Evolutionary conservation across 2,888 invertebrate genomes (phyloP).

Genomic region (Nomada hirtipes): DNA sequence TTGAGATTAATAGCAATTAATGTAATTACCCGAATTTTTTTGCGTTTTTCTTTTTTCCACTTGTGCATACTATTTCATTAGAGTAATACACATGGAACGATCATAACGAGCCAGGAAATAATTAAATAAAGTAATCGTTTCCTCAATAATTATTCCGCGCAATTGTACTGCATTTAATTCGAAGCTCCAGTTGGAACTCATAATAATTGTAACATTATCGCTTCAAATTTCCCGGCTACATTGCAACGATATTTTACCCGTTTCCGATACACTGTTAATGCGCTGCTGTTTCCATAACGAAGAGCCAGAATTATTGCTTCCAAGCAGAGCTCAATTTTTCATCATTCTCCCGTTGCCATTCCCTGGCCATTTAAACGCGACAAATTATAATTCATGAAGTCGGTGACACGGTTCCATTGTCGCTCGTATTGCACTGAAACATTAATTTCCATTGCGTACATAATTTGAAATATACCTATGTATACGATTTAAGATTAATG

Average conservation of each 20-base stretch:
- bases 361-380: not conserved
- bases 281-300: constrained; percentile 41
- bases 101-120: no score
- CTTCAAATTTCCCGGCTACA: not conserved
- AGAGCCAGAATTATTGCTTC: constrained; percentile 13
- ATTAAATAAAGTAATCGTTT: no score
- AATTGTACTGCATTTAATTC: no score
- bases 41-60: no score
- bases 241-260: no score
- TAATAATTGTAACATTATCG: not conserved
- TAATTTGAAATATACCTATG: not conserved
- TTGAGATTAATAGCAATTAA: no score
- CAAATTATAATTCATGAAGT: constrained; percentile 50
- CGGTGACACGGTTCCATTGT: constrained; percentile 22
- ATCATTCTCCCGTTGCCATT: constrained; percentile 32
- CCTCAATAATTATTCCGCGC: no score
- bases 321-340: constrained; percentile 43
- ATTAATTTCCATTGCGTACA: not conserved
- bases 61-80: no score
- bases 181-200: not conserved
- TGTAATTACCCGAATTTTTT: no score
- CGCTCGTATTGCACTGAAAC: not conserved
- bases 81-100: no score
- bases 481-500: not conserved
- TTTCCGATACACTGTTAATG: not conserved